A percentile compares a stretch with the other conserved stretches of the same genome.
These are phyloP conservation scores for Onychomys arenicola DNA, from an alignment of 2,797 vertebrate species.

Conservation along the genomic window DNA sequence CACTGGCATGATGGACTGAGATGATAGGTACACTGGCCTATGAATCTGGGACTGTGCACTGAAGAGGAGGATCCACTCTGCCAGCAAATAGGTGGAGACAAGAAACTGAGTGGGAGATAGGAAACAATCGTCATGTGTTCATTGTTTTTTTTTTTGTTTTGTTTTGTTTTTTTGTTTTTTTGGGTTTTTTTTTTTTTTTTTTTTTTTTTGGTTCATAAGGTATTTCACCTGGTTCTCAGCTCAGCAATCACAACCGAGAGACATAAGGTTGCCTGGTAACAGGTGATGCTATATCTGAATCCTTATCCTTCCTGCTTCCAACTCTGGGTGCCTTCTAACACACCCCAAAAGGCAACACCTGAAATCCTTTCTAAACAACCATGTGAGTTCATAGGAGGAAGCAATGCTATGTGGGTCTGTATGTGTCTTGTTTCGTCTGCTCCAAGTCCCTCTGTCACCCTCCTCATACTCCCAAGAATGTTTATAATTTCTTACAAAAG, in stretches of 20 bases:
- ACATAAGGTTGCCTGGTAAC: not conserved
- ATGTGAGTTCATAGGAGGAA: not conserved
- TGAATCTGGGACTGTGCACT: not conserved
- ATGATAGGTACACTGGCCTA: not conserved
- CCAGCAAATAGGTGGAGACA: not conserved
- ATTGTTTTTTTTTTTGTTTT: too few species aligned
- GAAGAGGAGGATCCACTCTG: not conserved
- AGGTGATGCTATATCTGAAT: not conserved
- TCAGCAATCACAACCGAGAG: slow-evolving; percentile 28
- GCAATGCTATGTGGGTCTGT: not conserved
- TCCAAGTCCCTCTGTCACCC: slow-evolving; percentile 68
- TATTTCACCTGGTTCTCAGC: slow-evolving; percentile 13
- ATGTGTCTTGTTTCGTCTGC: slow-evolving; percentile 28
- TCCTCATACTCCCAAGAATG: not conserved
- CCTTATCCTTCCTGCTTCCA: not conserved
- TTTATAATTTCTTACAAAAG: slow-evolving; percentile 59
- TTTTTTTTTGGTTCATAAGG: not conserved
- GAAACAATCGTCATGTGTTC: not conserved
- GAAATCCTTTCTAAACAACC: slow-evolving; percentile 30
- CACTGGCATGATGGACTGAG: not conserved
- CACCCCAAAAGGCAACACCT: not conserved
- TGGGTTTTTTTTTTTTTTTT: too few species aligned
- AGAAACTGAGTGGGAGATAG: not conserved
- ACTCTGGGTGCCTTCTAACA: not conserved
- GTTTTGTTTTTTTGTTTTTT: too few species aligned